These are phyloP conservation scores for Drosophila subobscura DNA, from an alignment of 1,140 invertebrate genomes.

Conservation along the genomic window DNA sequence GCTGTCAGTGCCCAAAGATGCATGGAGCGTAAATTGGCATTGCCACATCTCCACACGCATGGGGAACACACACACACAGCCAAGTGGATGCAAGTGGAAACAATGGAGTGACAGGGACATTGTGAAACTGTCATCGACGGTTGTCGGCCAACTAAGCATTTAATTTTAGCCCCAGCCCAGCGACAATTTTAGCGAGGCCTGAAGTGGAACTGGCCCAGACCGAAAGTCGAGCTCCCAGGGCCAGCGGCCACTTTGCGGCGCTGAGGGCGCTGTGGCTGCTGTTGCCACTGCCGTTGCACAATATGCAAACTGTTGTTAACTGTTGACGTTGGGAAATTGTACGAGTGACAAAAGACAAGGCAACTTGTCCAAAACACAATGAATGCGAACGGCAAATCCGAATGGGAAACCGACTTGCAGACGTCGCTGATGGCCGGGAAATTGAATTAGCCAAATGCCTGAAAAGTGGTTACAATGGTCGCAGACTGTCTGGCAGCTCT, in stretches of 20 bases:
- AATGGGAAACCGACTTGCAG: constrained; percentile 27
- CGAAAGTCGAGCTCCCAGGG: constrained; percentile 14
- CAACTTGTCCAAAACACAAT: constrained; percentile 71
- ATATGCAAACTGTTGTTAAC: constrained; percentile 72
- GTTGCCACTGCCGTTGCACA: constrained; percentile 59
- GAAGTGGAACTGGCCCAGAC: constrained; percentile 4
- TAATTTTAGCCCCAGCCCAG: constrained; percentile 64
- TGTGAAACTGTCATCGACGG: constrained; percentile 76
- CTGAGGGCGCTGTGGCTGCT: neutral
- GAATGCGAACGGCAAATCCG: constrained; percentile 53
- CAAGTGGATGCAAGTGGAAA: constrained; percentile 26
- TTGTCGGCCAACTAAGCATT: constrained; percentile 71
- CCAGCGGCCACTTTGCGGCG: constrained; percentile 44
- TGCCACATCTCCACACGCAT: constrained; percentile 45
- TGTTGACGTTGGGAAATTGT: constrained; percentile 73
- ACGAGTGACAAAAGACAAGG: constrained; percentile 67
- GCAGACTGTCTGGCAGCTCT: neutral
- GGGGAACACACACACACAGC: constrained; percentile 11
- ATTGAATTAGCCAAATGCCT: constrained; percentile 74
- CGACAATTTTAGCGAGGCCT: constrained; percentile 73
- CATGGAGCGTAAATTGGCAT: constrained; percentile 72
- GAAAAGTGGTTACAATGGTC: constrained; percentile 15
- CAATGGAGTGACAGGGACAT: constrained; percentile 59
- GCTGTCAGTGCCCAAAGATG: constrained; percentile 69
- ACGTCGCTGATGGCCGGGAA: constrained; percentile 64